phyloP scores from a whole-genome alignment of 2,888 invertebrate genomes.

The Eupithecia subumbrata region DNA sequence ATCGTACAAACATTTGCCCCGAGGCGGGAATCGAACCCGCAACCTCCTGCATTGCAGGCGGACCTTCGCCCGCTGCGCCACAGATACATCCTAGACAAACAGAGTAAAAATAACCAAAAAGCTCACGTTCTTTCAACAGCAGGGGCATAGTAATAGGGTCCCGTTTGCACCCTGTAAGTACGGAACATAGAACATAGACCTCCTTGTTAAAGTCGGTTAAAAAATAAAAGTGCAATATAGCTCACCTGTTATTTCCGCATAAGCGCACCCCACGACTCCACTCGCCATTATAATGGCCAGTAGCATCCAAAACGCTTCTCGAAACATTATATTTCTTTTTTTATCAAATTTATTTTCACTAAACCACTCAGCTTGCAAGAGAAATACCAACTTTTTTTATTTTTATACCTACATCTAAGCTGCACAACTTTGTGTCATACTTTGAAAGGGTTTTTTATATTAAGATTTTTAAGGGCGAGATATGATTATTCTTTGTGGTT shows the following conservation, averaged over 20 bases:
- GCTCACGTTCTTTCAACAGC: no score
- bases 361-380: background rate
- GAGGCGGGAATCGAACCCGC: no score
- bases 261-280: background rate
- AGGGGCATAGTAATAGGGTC: no score
- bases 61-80: no score
- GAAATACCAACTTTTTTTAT: background rate
- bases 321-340: no score
- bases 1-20: no score
- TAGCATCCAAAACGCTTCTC: background rate
- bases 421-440: background rate
- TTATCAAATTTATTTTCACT: background rate
- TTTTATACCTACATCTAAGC: background rate
- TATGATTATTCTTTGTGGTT: background rate
- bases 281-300: background rate
- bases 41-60: no score
- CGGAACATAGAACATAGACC: background rate
- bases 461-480: background rate
- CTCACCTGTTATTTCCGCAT: conserved; percentile 4
- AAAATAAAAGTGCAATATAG: background rate
- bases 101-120: no score
- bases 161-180: no score
- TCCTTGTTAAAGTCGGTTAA: background rate
- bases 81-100: no score
- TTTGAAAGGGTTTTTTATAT: background rate